Percentiles rank a stretch among this genome's conserved stretches.
These are phyloP conservation scores for Halichoerus grypus DNA, from an alignment of 2,113 vertebrate genomes.

Conservation along the genomic window DNA sequence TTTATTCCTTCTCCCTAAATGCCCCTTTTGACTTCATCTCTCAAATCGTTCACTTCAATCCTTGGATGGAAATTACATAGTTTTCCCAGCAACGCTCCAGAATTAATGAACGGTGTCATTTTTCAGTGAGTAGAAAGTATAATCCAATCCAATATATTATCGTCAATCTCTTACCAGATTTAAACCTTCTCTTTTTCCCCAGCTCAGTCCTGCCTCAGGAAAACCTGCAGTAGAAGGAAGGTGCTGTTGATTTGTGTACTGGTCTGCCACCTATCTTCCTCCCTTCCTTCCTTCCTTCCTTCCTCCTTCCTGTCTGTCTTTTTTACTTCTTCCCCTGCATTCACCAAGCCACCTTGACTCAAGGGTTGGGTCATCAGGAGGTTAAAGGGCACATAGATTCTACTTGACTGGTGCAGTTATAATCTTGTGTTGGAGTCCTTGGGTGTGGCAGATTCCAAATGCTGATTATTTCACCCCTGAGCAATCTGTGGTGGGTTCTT, in stretches of 20 bases:
- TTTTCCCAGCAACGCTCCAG: background rate
- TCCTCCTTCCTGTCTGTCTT: background rate
- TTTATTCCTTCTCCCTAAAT: background rate
- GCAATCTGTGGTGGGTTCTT: background rate
- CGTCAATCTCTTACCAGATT: background rate
- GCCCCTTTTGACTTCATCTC: background rate
- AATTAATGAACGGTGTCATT: background rate
- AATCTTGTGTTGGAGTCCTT: background rate
- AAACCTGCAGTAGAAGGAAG: background rate
- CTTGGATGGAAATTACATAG: background rate
- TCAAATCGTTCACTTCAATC: background rate
- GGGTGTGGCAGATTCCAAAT: background rate
- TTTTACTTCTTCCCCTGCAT: background rate
- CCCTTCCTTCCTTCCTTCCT: accelerated
- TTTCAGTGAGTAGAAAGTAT: background rate
- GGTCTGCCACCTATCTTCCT: background rate
- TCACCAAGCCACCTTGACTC: background rate
- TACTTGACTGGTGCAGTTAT: accelerated
- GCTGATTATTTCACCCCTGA: background rate
- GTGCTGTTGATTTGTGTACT: background rate
- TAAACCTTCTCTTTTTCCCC: background rate
- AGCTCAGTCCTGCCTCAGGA: background rate
- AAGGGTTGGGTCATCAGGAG: background rate
- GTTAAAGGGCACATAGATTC: background rate
- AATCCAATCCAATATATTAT: background rate